Conservation (phyloP, 2,888 invertebrate genomes). For the Idaea aversata region DNA sequence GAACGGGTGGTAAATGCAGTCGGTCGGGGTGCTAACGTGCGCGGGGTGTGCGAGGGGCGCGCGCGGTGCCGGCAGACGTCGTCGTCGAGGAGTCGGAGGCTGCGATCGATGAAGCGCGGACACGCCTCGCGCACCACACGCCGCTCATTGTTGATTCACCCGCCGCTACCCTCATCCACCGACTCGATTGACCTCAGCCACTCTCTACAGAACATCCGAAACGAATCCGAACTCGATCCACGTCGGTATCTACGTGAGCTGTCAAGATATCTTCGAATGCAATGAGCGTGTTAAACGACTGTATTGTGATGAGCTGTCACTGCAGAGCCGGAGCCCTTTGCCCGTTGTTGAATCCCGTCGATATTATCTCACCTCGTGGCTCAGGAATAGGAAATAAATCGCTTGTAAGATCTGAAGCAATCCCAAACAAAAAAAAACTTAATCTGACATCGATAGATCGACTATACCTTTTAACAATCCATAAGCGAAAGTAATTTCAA, state of each 20-base stretch:
- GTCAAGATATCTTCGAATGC: conserved; percentile 68
- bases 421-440: conserved; percentile 41
- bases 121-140: conserved; percentile 75
- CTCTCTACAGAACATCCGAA: conserved; percentile 33
- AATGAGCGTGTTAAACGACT: conserved; percentile 77
- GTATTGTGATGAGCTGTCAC: conserved; percentile 73
- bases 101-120: conserved; percentile 80
- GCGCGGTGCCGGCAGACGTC: conserved; percentile 48
- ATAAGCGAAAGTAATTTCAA: conserved; percentile 2
- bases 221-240: conserved; percentile 44
- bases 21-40: conserved; percentile 77
- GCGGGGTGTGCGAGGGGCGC: conserved; percentile 47
- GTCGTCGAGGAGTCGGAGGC: conserved; percentile 78
- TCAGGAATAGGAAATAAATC: conserved; percentile 57
- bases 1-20: conserved; percentile 77
- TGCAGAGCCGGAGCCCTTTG: conserved; percentile 63
- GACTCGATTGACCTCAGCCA: conserved; percentile 13
- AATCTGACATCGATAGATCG: conserved; percentile 52
- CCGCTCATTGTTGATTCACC: conserved; percentile 67
- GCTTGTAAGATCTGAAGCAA: conserved; percentile 37
- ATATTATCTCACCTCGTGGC: conserved; percentile 60
- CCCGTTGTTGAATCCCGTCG: conserved; percentile 39
- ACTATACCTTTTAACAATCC: conserved; percentile 34
- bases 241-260: conserved; percentile 50
- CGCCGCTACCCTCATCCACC: conserved; percentile 36